phyloP scores from a whole-genome alignment of 92 coral and sea anemone species.

The Anthopleura xanthogrammica region DNA sequence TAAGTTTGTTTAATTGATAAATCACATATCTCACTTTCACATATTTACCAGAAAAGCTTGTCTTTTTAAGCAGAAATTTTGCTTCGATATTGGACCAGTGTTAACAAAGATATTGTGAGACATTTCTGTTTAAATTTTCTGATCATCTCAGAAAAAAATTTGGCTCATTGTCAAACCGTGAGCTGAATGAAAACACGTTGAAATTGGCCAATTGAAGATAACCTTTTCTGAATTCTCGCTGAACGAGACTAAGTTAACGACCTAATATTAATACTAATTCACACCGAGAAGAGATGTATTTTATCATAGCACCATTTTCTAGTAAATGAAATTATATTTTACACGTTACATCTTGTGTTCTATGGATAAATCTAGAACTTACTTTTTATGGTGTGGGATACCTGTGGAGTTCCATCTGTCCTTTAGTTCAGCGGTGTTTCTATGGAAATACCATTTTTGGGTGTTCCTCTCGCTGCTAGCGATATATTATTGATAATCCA shows the following conservation, averaged over 20 bases:
- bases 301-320: slow-evolving; percentile 10
- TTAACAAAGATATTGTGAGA: too few relatives aligned
- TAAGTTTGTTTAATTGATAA: too few relatives aligned
- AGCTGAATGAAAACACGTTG: neutral
- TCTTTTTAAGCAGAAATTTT: too few relatives aligned
- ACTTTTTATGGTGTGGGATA: neutral
- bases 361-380: neutral
- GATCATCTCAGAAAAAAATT: too few relatives aligned
- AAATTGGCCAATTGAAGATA: neutral
- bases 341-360: neutral
- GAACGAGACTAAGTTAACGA: neutral
- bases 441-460: neutral
- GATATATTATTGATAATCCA: too few relatives aligned
- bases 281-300: slow-evolving; percentile 17
- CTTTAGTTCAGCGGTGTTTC: neutral
- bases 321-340: slow-evolving; percentile 24
- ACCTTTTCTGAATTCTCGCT: neutral
- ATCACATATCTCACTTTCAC: too few relatives aligned
- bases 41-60: too few relatives aligned
- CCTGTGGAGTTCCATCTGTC: neutral
- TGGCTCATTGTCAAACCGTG: neutral
- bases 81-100: too few relatives aligned
- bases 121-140: too few relatives aligned
- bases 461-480: too few relatives aligned
- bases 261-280: too few relatives aligned